Percentiles rank a stretch among this genome's conserved stretches.
phyloP scores from a whole-genome alignment of 2,797 vertebrate genomes.

The Danio jaintianensis region DNA sequence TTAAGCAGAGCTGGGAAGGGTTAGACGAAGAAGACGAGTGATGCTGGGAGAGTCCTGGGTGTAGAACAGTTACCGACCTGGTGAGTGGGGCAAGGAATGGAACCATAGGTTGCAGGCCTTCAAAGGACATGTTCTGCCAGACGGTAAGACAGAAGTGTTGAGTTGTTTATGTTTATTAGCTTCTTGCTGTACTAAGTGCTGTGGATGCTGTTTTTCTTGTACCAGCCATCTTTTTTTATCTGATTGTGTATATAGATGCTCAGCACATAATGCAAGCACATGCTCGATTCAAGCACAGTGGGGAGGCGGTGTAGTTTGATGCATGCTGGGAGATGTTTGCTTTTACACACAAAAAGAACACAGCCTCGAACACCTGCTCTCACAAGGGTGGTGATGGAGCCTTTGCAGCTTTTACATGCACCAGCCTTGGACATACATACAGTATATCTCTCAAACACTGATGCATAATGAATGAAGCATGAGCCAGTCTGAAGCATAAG shows the following conservation, averaged over 20 bases:
- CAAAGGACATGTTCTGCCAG: conserved; percentile 65
- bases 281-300: neutral
- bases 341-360: neutral
- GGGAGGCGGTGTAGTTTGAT: neutral
- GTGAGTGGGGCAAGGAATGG: neutral
- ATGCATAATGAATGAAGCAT: neutral
- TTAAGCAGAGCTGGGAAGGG: conserved; percentile 25
- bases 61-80: neutral
- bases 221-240: neutral
- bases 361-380: conserved; percentile 41
- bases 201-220: conserved; percentile 7
- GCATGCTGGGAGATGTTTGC: conserved; percentile 34
- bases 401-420: conserved; percentile 17
- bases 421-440: neutral
- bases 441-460: neutral
- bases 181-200: neutral
- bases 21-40: conserved; percentile 22
- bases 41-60: conserved; percentile 11
- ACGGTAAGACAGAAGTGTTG: conserved; percentile 69
- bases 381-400: conserved; percentile 22
- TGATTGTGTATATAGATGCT: neutral
- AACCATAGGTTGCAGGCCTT: conserved; percentile 7
- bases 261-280: neutral
- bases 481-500: too few species aligned
- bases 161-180: neutral